Evolutionary conservation across 2,888 invertebrate species (phyloP), one percentile per base, ranked within the genome.

Genomic region (Coenonympha glycerion): DNA sequence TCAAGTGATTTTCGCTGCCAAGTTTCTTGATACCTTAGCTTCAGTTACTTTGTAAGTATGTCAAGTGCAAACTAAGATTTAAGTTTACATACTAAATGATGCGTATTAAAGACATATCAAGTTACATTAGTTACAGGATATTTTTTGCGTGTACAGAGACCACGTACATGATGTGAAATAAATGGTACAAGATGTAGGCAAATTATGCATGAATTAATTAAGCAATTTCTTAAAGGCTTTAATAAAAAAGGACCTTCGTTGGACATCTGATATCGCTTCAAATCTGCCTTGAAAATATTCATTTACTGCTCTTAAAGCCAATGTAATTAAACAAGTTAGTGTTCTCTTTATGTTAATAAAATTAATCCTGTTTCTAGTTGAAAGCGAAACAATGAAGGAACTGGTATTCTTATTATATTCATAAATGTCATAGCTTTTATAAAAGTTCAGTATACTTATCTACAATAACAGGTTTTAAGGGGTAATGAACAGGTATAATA

Each of bases 241-340:
- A 39, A 24, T 15, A 36, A 36, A 1, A 22, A 22, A 37, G 22
- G 22, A 9, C 5, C 24, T 15, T 24, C 24, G 13, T 13, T 22
- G 15, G 3, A 37, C 8, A 21, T 11, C 41, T 46, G 26, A 46
- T 50, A 39, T 39, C 21, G 34, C 47, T 36, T 34, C 9, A 28
- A 5, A 22, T 28, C 34, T 36, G 22, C 47, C 47, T 47, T 51
- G 47, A 22, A 15, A 28, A 44, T 47, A 24, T 13, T 24, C 46
- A 36, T 26, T 46, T 46, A 37, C 39, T 34, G 40, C 47, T 46
- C 39, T 16, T 13, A 33, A n/a, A 40, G 13, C 33, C 21, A 39
- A 39, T 46, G 19, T 39, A 24, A 50, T 39, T 44, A 18, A 46
- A 39, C 37, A 44, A 30, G 44, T 49, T 37, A 22, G 16, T 21